These are phyloP conservation scores for Budorcas taxicolor DNA, from an alignment of 2,113 vertebrate species.

Conservation along the genomic window DNA sequence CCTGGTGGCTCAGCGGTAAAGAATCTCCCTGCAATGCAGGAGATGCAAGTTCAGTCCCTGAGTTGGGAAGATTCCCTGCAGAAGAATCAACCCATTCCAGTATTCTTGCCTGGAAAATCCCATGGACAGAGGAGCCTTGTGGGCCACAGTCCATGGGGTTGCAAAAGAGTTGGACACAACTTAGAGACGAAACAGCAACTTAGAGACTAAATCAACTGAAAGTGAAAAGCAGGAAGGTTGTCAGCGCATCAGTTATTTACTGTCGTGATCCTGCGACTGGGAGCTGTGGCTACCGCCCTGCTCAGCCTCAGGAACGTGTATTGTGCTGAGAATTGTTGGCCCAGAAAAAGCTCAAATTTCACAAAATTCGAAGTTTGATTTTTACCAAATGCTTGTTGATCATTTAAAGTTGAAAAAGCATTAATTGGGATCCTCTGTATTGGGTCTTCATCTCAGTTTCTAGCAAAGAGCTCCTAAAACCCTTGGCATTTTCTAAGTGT, in stretches of 20 bases:
- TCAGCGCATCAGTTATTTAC: background rate
- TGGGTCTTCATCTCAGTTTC: background rate
- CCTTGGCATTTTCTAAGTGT: background rate
- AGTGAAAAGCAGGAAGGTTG: background rate
- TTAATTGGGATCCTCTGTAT: background rate
- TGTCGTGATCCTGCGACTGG: background rate
- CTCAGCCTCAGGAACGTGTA: background rate
- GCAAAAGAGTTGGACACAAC: background rate
- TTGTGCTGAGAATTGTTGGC: background rate
- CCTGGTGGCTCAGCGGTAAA: background rate
- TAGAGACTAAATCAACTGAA: background rate
- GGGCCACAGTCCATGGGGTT: background rate
- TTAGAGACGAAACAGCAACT: background rate
- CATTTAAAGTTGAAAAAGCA: background rate
- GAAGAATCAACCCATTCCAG: background rate
- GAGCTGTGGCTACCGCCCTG: background rate
- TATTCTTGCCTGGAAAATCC: background rate
- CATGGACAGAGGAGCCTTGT: background rate
- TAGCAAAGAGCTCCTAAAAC: background rate
- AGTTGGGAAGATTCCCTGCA: background rate
- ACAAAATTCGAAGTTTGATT: background rate
- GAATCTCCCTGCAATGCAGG: background rate
- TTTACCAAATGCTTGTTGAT: background rate
- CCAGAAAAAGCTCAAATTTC: background rate
- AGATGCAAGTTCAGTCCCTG: background rate